Conservation (phyloP, 2,113 vertebrate species). For the Mixornis gularis region DNA sequence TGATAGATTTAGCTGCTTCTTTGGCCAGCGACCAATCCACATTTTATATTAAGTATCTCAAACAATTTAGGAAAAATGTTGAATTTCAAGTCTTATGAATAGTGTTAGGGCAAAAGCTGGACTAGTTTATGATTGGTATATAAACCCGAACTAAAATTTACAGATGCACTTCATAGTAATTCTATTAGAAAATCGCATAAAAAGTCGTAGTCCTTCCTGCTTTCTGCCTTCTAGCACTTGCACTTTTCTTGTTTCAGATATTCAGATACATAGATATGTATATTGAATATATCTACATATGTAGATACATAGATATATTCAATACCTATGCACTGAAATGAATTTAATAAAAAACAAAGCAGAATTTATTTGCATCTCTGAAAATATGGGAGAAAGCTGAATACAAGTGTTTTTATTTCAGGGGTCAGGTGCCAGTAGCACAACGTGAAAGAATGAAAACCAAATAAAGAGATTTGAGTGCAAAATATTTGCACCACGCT, state of each 20-base stretch:
- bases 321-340: background rate
- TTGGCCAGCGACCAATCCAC: background rate
- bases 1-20: background rate
- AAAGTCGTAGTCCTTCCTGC: background rate
- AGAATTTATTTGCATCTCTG: background rate
- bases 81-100: background rate
- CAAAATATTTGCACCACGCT: background rate
- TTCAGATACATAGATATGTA: no score
- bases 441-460: background rate
- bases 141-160: background rate
- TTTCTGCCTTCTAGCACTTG: background rate
- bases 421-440: background rate
- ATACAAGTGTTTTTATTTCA: background rate
- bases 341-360: background rate
- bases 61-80: background rate
- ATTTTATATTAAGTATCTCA: background rate
- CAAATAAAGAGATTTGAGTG: background rate
- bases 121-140: background rate
- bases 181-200: background rate
- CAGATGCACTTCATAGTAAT: background rate
- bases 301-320: background rate
- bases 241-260: background rate
- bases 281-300: no score
- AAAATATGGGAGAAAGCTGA: background rate
- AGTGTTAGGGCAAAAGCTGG: background rate